phyloP scores from a whole-genome alignment of 2,888 invertebrate species.

The Acleris emargana region DNA sequence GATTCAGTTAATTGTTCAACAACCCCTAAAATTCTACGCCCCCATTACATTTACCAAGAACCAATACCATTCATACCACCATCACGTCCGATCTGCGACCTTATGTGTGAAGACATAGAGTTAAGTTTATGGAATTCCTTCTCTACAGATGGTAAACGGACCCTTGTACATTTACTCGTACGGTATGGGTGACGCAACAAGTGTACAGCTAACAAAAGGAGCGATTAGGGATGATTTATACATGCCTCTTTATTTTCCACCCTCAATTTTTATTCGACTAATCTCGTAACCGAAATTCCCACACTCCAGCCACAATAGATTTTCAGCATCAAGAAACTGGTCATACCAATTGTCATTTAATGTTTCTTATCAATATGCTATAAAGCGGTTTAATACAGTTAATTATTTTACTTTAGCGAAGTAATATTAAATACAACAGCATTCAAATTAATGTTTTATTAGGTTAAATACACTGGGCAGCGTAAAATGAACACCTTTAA shows the following conservation, averaged over 20 bases:
- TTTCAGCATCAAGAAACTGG: conserved; percentile 4
- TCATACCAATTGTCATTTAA: not conserved
- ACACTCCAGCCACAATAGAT: conserved; percentile 58
- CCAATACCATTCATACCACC: conserved; percentile 1
- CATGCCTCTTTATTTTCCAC: conserved; percentile 75
- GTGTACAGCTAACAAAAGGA: conserved; percentile 72
- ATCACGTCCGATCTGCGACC: conserved; percentile 18
- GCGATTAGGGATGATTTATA: conserved; percentile 82
- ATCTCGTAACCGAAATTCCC: conserved; percentile 80
- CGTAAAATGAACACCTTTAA: no score
- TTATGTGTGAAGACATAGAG: conserved; percentile 38
- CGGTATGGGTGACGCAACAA: conserved; percentile 73
- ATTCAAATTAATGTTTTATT: no score
- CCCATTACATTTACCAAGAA: conserved; percentile 49
- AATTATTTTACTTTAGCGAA: no score
- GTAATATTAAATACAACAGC: no score
- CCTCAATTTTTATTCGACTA: conserved; percentile 62
- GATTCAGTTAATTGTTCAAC: conserved; percentile 74
- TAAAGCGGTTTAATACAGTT: no score
- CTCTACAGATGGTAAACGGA: conserved; percentile 20
- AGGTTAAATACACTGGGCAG: no score
- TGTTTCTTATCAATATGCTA: no score
- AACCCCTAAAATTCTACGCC: conserved; percentile 75
- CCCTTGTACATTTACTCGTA: conserved; percentile 48
- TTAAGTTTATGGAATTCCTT: conserved; percentile 3